A percentile compares a stretch with the other conserved stretches of the same genome.
Conservation (phyloP, 2,888 invertebrate species). For the Drosophila mulleri region DNA sequence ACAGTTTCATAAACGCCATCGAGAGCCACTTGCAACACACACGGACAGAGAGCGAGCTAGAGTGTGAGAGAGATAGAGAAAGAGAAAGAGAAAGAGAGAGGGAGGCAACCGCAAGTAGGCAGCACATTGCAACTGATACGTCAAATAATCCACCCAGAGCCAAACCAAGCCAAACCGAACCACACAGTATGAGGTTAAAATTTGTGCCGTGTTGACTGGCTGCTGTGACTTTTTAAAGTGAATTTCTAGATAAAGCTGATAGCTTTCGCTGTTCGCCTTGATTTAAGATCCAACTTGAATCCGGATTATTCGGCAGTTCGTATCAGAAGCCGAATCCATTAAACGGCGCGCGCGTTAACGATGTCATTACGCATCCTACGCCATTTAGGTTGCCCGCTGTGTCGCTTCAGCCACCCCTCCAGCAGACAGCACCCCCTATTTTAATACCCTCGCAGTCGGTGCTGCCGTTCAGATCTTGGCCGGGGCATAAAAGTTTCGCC, state of each 20-base stretch:
- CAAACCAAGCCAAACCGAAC: slow-evolving; percentile 18
- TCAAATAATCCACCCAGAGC: slow-evolving; percentile 6
- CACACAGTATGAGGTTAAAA: slow-evolving; percentile 72
- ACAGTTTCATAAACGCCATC: slow-evolving; percentile 73
- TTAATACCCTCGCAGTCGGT: slow-evolving; percentile 9
- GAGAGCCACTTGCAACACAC: slow-evolving; percentile 64
- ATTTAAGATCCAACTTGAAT: slow-evolving; percentile 46
- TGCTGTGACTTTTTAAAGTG: slow-evolving; percentile 51
- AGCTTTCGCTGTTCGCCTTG: slow-evolving; percentile 63
- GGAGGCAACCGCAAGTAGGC: slow-evolving; percentile 67
- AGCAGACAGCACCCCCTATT: slow-evolving; percentile 89
- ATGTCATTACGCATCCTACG: slow-evolving; percentile 87
- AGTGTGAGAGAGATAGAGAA: too few relatives aligned
- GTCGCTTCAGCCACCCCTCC: slow-evolving; percentile 10
- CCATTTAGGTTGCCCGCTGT: slow-evolving; percentile 41
- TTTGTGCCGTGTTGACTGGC: slow-evolving; percentile 15
- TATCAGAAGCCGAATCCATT: slow-evolving; percentile 55
- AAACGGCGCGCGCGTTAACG: slow-evolving; percentile 73
- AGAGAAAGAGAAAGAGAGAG: too few relatives aligned
- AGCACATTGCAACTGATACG: slow-evolving; percentile 66
- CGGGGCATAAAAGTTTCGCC: slow-evolving; percentile 70
- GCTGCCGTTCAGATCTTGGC: slow-evolving; percentile 42
- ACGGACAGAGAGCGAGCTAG: background rate
- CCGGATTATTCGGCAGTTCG: slow-evolving; percentile 26
- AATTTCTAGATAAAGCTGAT: slow-evolving; percentile 61